These are phyloP conservation scores for Troilus luridus DNA, from an alignment of 2,888 invertebrate genomes.

Conservation along the genomic window DNA sequence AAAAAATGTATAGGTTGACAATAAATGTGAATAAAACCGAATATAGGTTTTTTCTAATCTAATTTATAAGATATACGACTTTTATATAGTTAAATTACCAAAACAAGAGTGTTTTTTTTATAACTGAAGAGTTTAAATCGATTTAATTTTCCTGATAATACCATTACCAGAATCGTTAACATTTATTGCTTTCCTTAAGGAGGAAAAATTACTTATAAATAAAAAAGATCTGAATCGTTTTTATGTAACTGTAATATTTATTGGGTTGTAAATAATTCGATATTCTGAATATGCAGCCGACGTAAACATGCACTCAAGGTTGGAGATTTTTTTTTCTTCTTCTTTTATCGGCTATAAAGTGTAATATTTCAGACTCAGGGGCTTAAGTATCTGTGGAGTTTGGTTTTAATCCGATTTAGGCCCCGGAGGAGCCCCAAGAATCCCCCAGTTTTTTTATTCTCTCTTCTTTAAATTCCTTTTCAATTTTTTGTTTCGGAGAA, in stretches of 20 bases:
- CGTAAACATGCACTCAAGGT: slow-evolving; percentile 43
- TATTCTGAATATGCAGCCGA: slow-evolving; percentile 33
- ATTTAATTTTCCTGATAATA: neutral
- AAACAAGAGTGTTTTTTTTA: neutral
- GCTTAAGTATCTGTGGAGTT: slow-evolving; percentile 43
- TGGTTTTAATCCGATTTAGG: slow-evolving; percentile 43
- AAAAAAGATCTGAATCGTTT: neutral
- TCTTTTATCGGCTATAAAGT: slow-evolving; percentile 38
- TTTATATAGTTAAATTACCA: too few relatives aligned
- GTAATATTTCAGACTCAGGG: slow-evolving; percentile 44
- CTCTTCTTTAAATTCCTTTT: slow-evolving; percentile 37
- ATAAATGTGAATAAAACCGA: too few relatives aligned
- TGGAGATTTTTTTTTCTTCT: neutral
- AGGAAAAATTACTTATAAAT: neutral
- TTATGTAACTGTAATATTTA: slow-evolving; percentile 31
- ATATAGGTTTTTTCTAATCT: too few relatives aligned
- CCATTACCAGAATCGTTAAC: neutral
- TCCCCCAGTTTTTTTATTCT: neutral
- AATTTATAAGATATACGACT: too few relatives aligned
- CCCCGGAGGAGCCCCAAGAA: slow-evolving; percentile 2
- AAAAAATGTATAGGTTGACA: too few relatives aligned
- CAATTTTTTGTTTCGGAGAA: slow-evolving; percentile 42
- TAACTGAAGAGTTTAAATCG: neutral
- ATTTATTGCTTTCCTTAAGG: neutral
- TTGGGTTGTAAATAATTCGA: slow-evolving; percentile 6